These are phyloP conservation scores for Ooceraea biroi DNA, from an alignment of 1,140 invertebrate genomes.

Conservation along the genomic window DNA sequence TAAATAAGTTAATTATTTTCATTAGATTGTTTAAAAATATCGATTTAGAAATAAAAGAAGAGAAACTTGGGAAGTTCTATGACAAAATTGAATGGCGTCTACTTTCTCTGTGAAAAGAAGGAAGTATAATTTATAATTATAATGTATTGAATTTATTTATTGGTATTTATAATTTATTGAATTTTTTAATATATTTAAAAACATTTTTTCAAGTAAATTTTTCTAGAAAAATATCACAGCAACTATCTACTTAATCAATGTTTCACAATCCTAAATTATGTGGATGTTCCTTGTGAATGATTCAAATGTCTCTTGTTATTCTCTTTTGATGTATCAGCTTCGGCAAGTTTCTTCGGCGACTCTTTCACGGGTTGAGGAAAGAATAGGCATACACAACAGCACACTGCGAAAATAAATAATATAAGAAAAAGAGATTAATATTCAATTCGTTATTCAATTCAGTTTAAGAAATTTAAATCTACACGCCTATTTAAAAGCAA, in stretches of 20 bases:
- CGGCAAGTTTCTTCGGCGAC: conserved; percentile 56
- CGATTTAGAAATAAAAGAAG: conserved; percentile 14
- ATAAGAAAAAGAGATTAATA: conserved; percentile 44
- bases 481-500: neutral
- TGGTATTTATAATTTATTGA: neutral
- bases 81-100: conserved; percentile 20
- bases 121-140: conserved; percentile 16
- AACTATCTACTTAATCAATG: conserved; percentile 17
- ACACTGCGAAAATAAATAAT: conserved; percentile 56
- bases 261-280: neutral
- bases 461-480: neutral
- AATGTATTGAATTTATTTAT: neutral
- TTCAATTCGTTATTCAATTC: conserved; percentile 6
- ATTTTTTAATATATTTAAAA: neutral
- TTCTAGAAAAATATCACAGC: conserved; percentile 46
- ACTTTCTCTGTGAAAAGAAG: neutral
- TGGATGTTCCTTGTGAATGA: neutral
- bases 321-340: conserved; percentile 52
- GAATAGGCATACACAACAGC: conserved; percentile 72
- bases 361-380: conserved; percentile 68
- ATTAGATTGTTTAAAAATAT: neutral
- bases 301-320: neutral
- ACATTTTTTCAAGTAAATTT: conserved; percentile 6
- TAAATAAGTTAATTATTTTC: conserved; percentile 14
- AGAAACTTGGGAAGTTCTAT: neutral